A percentile compares a stretch with the other conserved stretches of the same genome.
These are phyloP conservation scores for Tholera decimalis DNA, from an alignment of 2,888 invertebrate genomes.

Conservation along the genomic window DNA sequence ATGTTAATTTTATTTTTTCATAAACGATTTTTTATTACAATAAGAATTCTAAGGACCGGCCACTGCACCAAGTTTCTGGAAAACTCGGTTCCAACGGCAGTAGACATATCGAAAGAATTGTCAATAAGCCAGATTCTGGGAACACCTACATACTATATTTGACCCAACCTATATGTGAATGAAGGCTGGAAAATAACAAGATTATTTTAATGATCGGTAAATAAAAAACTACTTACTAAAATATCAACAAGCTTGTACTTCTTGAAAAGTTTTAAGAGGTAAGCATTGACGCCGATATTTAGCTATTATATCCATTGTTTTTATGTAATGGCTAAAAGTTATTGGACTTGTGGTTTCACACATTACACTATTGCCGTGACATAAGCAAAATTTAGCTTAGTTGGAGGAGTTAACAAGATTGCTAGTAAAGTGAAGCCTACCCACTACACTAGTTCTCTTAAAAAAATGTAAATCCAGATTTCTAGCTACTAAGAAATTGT, in stretches of 20 bases:
- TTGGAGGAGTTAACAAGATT: no score
- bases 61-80: neutral
- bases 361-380: no score
- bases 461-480: neutral
- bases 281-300: no score
- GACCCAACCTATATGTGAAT: neutral
- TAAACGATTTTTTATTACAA: neutral
- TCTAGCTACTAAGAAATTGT: no score
- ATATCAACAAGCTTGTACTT: neutral
- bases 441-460: neutral
- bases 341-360: no score
- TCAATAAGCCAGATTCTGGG: neutral
- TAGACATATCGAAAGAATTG: neutral
- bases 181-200: neutral
- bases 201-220: neutral
- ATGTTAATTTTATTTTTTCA: no score
- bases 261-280: no score
- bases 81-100: conserved; percentile 1
- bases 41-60: neutral
- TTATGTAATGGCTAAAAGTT: no score
- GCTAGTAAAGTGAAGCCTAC: no score
- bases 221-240: neutral
- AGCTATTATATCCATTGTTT: no score
- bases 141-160: neutral
- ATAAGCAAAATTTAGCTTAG: no score